Conservation (phyloP, 2,113 vertebrate species). For the Acinonyx jubatus region DNA sequence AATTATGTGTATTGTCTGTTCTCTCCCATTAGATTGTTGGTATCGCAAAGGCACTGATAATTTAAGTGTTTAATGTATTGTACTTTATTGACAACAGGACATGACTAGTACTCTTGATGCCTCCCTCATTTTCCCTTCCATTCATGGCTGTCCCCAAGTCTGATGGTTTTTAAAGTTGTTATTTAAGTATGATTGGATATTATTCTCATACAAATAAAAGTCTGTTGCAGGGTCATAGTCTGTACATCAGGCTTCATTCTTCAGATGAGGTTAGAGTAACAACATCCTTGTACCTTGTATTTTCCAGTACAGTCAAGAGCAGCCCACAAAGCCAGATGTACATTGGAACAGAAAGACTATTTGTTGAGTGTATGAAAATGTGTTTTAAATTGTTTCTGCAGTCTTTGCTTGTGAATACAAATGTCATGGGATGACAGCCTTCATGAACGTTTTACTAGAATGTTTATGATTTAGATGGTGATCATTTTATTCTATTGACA, state of each 20-base stretch:
- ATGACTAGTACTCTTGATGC: not conserved
- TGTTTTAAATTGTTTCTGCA: slow-evolving; percentile 52
- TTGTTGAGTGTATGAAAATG: not conserved
- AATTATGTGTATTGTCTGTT: not conserved
- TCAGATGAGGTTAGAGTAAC: not conserved
- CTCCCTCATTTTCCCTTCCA: not conserved
- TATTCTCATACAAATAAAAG: not conserved
- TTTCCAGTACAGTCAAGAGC: not conserved
- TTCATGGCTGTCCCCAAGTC: not conserved
- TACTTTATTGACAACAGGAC: not conserved
- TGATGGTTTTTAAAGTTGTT: not conserved
- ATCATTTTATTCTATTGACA: slow-evolving; percentile 77
- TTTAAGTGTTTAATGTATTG: not conserved
- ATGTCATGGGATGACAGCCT: slow-evolving; percentile 62
- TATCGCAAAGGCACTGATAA: not conserved
- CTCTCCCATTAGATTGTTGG: not conserved
- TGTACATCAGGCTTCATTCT: not conserved
- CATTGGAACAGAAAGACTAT: not conserved
- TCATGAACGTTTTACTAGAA: slow-evolving; percentile 60
- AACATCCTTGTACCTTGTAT: not conserved
- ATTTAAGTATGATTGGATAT: not conserved
- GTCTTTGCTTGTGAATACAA: slow-evolving; percentile 40
- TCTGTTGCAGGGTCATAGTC: not conserved
- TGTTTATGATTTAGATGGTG: slow-evolving; percentile 71
- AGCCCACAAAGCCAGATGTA: not conserved